Base-by-base conservation (phyloP, 2,888 invertebrate genomes). In the Strigamia maritima region DNA sequence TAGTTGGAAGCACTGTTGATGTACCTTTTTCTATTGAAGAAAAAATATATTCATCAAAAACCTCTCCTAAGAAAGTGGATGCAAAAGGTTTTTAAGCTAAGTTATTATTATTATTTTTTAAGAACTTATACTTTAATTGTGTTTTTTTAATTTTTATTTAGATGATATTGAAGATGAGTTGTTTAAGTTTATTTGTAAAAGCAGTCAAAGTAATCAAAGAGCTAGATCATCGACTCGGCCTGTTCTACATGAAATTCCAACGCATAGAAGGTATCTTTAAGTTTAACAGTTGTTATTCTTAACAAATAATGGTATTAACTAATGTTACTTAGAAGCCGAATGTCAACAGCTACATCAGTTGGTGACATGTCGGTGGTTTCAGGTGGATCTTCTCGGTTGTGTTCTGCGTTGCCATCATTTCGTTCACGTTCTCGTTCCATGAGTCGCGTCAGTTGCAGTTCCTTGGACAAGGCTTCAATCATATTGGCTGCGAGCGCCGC, bases 391-490 rank as follows among this genome's bases (percentile, higher is more conserved):
- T 65, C 60, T 24, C 60, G 60, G 6, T 19, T 65, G 22, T 65
- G 60, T 24, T 24, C 60, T 65, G 60, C 60, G 3, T 24, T 65
- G 60, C 60, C 60, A 24, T 65, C 60, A 24, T 65, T n/a, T 24
- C 60, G 60, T 22, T 65, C 60, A 19, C 60, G 60, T 19, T 65
- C 60, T 65, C 60, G 60, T 12, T 65, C 60, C 24, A 65, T 65
- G 60, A 65, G 60, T 65, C 60, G 60, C 22, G 12, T 65, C 22
- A 65, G 60, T 65, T 65, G 60, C 7, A 65, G 22, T 65, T 65
- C 60, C 12, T 65, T 65, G 60, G 60, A 65, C 19, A 65, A 65
- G 22, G 60, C 60, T 22, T 65, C 60, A 65, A 65, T 65, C 12
- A 65, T 65, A 2, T 19, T 65, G 22, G 60, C 60, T 24, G 60